These are phyloP conservation scores for Taeniopygia guttata DNA, from an alignment of 2,797 vertebrate genomes.

Conservation along the genomic window DNA sequence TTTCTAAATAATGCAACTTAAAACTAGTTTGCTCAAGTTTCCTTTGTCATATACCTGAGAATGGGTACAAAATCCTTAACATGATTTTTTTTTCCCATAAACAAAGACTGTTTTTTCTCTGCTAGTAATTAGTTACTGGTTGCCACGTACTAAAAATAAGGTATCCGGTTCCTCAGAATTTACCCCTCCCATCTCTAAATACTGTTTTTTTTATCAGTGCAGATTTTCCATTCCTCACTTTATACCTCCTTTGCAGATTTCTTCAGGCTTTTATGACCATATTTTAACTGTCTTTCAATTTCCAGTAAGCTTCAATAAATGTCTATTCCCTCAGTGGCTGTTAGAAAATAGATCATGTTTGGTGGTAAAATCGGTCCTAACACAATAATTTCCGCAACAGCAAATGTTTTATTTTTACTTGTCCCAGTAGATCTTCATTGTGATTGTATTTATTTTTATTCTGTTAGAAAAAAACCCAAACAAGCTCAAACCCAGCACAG, in stretches of 20 bases:
- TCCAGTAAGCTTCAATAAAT: slow-evolving; percentile 40
- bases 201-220: neutral
- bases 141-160: neutral
- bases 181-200: neutral
- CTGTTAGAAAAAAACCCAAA: neutral
- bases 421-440: neutral
- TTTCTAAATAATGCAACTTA: neutral
- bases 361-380: slow-evolving; percentile 2
- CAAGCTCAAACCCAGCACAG: neutral
- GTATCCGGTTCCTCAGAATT: neutral
- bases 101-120: neutral
- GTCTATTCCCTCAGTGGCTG: slow-evolving; percentile 29
- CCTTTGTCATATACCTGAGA: neutral
- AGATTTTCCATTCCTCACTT: neutral
- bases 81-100: neutral
- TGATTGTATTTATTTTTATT: neutral
- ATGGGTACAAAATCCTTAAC: neutral
- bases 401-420: neutral
- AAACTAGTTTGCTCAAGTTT: neutral
- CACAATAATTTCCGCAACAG: neutral
- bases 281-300: slow-evolving; percentile 29
- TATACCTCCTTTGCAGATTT: neutral
- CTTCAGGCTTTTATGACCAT: neutral
- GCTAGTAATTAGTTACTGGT: neutral
- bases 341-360: slow-evolving; percentile 26